These are phyloP conservation scores for Melipona quadrifasciata DNA, from an alignment of 1,140 invertebrate genomes.

Conservation along the genomic window DNA sequence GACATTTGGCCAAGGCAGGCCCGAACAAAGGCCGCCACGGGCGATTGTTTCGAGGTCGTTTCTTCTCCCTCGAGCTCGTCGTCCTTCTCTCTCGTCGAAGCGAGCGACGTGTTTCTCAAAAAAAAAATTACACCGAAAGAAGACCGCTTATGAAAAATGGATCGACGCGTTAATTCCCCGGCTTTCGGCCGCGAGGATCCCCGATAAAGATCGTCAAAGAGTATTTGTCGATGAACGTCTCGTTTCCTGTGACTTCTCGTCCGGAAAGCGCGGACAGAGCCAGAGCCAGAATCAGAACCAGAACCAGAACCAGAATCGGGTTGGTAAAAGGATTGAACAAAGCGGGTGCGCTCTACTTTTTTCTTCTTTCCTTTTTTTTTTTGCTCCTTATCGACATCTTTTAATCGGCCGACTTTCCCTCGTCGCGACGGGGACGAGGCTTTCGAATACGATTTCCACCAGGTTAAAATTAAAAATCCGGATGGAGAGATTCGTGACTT, in stretches of 20 bases:
- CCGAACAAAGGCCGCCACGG: constrained; percentile 29
- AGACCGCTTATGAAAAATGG: no score
- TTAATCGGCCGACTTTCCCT: neutral
- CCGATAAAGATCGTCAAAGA: neutral
- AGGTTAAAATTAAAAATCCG: no score
- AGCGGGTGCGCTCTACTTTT: neutral
- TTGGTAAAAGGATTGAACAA: neutral
- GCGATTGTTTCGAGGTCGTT: constrained; percentile 43
- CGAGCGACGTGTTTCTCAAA: neutral
- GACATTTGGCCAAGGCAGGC: constrained; percentile 43
- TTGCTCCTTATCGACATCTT: neutral
- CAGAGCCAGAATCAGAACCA: neutral
- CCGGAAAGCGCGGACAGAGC: neutral
- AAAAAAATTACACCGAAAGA: constrained; percentile 8
- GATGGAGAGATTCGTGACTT: no score
- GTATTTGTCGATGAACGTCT: constrained; percentile 2
- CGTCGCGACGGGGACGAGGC: neutral
- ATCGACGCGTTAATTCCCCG: constrained; percentile 16
- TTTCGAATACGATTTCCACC: no score
- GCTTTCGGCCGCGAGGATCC: neutral
- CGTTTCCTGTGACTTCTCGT: neutral
- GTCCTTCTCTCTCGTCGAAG: no score
- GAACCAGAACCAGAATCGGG: neutral
- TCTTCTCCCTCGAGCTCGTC: neutral
- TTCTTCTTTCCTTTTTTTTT: no score